Conservation (phyloP, 2,888 invertebrate genomes). For the Melanophora roralis region DNA sequence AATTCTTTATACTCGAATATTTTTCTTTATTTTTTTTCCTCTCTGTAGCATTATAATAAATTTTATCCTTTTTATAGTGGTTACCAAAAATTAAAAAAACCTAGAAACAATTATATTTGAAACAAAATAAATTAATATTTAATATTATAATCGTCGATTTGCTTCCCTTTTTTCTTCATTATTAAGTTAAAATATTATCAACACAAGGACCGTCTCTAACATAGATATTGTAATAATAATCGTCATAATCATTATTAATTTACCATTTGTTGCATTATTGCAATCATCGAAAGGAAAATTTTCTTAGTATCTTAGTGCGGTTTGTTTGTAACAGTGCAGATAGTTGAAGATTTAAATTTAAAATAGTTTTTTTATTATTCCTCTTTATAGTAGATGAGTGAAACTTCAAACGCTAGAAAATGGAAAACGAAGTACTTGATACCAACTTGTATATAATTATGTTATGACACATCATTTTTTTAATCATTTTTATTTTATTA, state of each 20-base stretch:
- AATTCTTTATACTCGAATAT: no score
- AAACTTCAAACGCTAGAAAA: not conserved
- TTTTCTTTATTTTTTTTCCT: slow-evolving; percentile 18
- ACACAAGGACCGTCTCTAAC: not conserved
- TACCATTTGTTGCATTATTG: not conserved
- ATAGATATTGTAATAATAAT: not conserved
- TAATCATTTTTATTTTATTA: no score
- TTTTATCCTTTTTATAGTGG: slow-evolving; percentile 34
- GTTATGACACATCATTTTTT: no score
- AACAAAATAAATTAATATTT: not conserved
- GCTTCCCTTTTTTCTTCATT: no score
- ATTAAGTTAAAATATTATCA: no score
- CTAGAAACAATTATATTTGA: no score
- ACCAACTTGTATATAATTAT: not conserved
- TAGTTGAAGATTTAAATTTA: not conserved
- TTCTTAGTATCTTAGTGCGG: slow-evolving; percentile 11
- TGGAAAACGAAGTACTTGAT: not conserved
- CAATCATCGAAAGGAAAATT: slow-evolving; percentile 17
- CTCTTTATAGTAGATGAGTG: slow-evolving; percentile 5
- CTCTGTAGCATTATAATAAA: slow-evolving; percentile 17
- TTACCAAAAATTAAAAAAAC: slow-evolving; percentile 36
- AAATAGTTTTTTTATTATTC: no score
- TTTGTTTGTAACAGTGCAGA: slow-evolving; percentile 24
- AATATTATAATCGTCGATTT: slow-evolving; percentile 19
- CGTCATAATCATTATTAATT: not conserved